phyloP scores from a whole-genome alignment of 2,888 invertebrate genomes.

The Spatulosminthurus flaviceps region DNA sequence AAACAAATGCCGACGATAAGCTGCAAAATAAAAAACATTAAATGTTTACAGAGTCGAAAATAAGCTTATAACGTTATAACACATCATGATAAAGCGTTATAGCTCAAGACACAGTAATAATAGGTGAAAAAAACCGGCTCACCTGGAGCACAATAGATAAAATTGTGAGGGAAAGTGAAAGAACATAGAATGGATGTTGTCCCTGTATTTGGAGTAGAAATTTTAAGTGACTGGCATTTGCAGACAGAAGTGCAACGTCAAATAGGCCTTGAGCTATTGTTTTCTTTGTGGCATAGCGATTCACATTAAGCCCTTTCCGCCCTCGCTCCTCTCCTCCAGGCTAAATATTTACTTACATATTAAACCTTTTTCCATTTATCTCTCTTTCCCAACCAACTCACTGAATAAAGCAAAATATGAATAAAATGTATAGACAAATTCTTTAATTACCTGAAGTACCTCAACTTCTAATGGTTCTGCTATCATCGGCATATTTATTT shows the following conservation, averaged over 20 bases:
- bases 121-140: conserved; percentile 48
- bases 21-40: no score
- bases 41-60: no score
- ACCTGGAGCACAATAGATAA: conserved; percentile 87
- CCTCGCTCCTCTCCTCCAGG: neutral
- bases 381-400: no score
- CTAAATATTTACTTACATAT: neutral
- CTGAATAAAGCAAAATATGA: no score
- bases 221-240: conserved; percentile 87
- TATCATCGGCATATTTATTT: no score
- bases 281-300: conserved; percentile 89
- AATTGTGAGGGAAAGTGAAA: conserved; percentile 80
- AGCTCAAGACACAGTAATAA: no score
- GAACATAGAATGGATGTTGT: conserved; percentile 85
- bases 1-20: conserved; percentile 70
- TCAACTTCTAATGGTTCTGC: no score
- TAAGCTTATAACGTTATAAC: no score
- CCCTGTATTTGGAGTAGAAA: conserved; percentile 79
- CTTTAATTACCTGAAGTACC: no score
- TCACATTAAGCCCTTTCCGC: conserved; percentile 73
- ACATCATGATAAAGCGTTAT: no score
- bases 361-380: no score
- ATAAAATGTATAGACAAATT: no score
- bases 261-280: conserved; percentile 90
- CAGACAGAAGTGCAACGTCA: conserved; percentile 85